Evolutionary conservation across 2,888 invertebrate genomes (phyloP).

Genomic region (Aelia acuminata): DNA sequence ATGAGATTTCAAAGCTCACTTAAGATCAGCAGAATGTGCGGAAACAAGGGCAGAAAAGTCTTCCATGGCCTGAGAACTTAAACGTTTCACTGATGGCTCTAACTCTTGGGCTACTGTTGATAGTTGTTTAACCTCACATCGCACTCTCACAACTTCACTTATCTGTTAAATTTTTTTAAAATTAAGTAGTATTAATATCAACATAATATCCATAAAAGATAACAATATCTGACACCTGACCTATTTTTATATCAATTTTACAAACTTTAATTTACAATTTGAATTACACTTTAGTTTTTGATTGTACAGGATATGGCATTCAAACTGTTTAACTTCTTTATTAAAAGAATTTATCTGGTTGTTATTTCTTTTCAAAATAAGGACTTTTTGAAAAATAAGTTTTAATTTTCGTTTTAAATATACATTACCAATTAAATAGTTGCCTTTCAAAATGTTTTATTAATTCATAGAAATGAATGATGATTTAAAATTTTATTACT

Average conservation of each 20-base stretch:
- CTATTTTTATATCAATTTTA: neutral
- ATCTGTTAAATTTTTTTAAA: slow-evolving; percentile 70
- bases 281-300: too few relatives aligned
- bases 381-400: too few relatives aligned
- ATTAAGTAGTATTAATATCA: neutral
- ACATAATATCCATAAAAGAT: neutral
- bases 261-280: neutral
- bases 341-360: too few relatives aligned
- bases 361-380: too few relatives aligned
- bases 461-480: neutral
- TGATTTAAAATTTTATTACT: too few relatives aligned
- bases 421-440: neutral
- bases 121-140: slow-evolving; percentile 78
- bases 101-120: slow-evolving; percentile 76
- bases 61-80: slow-evolving; percentile 67
- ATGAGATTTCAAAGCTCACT: slow-evolving; percentile 55
- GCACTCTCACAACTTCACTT: slow-evolving; percentile 77
- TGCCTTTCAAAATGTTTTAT: neutral
- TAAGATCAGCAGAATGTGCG: slow-evolving; percentile 65
- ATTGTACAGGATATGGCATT: too few relatives aligned
- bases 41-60: slow-evolving; percentile 66
- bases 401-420: too few relatives aligned
- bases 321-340: too few relatives aligned
- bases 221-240: neutral
- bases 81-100: slow-evolving; percentile 74